A percentile compares a stretch with the other conserved stretches of the same genome.
These are phyloP conservation scores for Oncorhynchus mykiss DNA, from an alignment of 2,113 vertebrate genomes.

Conservation along the genomic window DNA sequence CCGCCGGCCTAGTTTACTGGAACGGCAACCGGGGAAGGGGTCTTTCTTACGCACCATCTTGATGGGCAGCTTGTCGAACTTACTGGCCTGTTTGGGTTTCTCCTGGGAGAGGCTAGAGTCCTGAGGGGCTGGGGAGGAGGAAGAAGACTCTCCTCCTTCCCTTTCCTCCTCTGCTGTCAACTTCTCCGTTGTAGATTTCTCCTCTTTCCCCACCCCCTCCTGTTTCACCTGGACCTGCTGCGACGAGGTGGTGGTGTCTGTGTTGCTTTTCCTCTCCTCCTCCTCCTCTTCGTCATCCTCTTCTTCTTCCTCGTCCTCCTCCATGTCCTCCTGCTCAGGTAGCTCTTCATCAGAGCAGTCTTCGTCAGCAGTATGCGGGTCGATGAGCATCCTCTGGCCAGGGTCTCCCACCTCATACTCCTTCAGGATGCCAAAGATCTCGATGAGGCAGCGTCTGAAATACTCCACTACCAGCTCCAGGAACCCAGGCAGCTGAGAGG, in stretches of 20 bases:
- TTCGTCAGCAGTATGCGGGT: slow-evolving; percentile 81
- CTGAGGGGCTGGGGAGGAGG: slow-evolving; percentile 51
- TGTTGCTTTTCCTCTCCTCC: slow-evolving; percentile 47
- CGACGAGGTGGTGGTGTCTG: neutral
- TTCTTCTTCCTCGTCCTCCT: slow-evolving; percentile 27
- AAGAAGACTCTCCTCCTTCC: slow-evolving; percentile 45
- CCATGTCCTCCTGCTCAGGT: slow-evolving; percentile 70
- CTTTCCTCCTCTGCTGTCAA: slow-evolving; percentile 52
- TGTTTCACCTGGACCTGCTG: slow-evolving; percentile 61
- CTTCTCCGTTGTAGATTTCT: slow-evolving; percentile 28
- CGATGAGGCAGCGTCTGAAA: slow-evolving; percentile 96
- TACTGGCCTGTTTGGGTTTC: slow-evolving; percentile 85
- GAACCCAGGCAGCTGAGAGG: slow-evolving; percentile 89
- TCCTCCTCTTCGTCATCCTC: slow-evolving; percentile 64
- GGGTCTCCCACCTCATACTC: slow-evolving; percentile 97
- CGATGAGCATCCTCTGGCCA: slow-evolving; percentile 90
- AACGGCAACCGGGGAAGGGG: slow-evolving; percentile 85
- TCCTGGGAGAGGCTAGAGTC: slow-evolving; percentile 70
- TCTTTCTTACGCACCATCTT: slow-evolving; percentile 92
- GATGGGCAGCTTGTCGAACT: slow-evolving; percentile 95
- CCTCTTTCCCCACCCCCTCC: slow-evolving; percentile 57
- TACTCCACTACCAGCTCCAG: slow-evolving; percentile 96
- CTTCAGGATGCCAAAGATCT: slow-evolving; percentile 97
- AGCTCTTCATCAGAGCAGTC: slow-evolving; percentile 79
- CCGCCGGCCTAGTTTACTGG: slow-evolving; percentile 85